Base-by-base conservation (phyloP, 35 echinoderm and acorn worm genomes). In the Apostichopus californicus region DNA sequence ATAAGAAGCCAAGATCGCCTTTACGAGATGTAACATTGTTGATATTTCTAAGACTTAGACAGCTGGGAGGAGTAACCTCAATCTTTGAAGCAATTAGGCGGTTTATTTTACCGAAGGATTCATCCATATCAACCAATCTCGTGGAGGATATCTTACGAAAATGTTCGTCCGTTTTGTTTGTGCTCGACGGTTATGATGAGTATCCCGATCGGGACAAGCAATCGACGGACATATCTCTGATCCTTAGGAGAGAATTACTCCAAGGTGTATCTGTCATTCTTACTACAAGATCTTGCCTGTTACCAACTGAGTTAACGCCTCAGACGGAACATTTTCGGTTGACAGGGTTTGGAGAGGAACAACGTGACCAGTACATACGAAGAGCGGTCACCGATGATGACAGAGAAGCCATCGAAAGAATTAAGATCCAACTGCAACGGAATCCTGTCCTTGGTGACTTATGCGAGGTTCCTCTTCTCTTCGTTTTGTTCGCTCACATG, bases 171-270 rank as follows among this genome's bases (percentile, higher is more conserved):
- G 80, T 83, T 18, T 12, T 83, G 7, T 18, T 83, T 0, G 17
- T 83, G 5, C 13, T 83, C 3, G 80, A 83, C 10, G 80, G 80
- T 6, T 83, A 55, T 14, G 80, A 83, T 28, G 80, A 83, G 14
- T 83, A 83, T 83, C 53, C 80, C 15, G 80, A 83, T 56, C 17
- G 12, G 15, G 80, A 57, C 17, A 56, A 55, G 12, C 1, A 0
- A 81, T 11, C 13, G 1, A 34, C 80, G 3, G 80, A 83, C 53
- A 55, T 83, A 1, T 56, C 9, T 7, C 15, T 34, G 7, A 55
- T 83, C 3, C 15, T 83, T 56, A 56, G 56, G 2, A 54, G 13
- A 6, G 22, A 81, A 5, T 52, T 81, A 26, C 52, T 81, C 52
- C 25, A 8, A 52, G 78, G 52, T 8, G 6, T 56, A 15, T 18